These are phyloP conservation scores for Syrrhaptes paradoxus DNA, from an alignment of 2,113 vertebrate genomes.

Conservation along the genomic window DNA sequence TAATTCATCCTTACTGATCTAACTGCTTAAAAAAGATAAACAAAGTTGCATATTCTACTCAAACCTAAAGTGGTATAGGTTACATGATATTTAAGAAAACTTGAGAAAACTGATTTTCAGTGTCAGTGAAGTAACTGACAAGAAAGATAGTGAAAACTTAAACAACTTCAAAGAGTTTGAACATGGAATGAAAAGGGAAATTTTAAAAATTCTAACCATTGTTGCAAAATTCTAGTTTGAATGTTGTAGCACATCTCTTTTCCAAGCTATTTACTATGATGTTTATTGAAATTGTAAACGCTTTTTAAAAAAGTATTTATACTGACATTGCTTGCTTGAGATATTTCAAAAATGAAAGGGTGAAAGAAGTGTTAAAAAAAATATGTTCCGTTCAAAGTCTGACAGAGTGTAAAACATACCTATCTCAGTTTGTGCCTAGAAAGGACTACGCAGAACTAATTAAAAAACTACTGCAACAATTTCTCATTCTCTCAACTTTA, in stretches of 20 bases:
- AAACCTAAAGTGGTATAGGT: rapidly evolving
- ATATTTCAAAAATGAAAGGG: not conserved
- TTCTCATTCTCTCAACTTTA: not conserved
- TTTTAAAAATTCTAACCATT: not conserved
- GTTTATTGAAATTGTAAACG: not conserved
- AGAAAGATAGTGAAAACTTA: not conserved
- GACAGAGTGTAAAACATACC: not conserved
- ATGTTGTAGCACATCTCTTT: not conserved
- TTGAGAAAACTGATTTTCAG: not conserved
- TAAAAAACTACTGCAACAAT: not conserved
- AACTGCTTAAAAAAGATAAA: not conserved
- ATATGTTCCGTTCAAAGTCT: not conserved
- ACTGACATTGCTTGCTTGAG: not conserved
- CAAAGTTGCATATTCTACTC: not conserved
- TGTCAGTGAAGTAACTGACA: not conserved
- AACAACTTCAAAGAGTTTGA: not conserved
- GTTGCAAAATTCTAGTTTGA: not conserved
- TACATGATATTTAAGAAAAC: not conserved
- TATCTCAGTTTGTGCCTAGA: not conserved
- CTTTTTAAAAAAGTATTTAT: not conserved
- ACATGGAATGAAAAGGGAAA: not conserved
- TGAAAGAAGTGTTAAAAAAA: not conserved
- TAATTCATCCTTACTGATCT: not conserved
- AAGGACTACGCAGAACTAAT: not conserved
- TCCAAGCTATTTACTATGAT: not conserved